A percentile compares a stretch with the other conserved stretches of the same genome.
Conservation (phyloP, 2,888 invertebrate genomes). For the Himalopsyche japonica region DNA sequence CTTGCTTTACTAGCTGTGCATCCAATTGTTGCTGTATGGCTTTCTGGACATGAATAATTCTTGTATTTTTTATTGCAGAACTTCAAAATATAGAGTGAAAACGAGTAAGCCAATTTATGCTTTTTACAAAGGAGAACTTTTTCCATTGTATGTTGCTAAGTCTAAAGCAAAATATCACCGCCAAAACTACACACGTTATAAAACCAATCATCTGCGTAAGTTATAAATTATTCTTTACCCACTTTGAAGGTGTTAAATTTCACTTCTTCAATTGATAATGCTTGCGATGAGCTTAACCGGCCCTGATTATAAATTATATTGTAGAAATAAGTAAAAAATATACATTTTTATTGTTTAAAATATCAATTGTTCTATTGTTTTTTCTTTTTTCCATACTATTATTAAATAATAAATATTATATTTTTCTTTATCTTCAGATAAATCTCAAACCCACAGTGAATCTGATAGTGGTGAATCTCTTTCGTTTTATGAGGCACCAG, state of each 20-base stretch:
- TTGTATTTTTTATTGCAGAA: not conserved
- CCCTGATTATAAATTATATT: no score
- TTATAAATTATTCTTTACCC: not conserved
- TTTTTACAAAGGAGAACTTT: conserved; percentile 19
- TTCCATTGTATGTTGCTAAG: conserved; percentile 16
- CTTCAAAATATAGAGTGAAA: not conserved
- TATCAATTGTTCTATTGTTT: no score
- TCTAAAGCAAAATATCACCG: not conserved
- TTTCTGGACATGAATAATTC: no score
- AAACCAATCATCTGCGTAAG: not conserved
- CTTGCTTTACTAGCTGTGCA: no score
- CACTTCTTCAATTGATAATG: no score
- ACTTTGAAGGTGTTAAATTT: no score
- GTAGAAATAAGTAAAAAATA: no score
- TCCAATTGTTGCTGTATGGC: no score
- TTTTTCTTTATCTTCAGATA: no score
- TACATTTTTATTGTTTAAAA: no score
- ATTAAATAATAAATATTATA: not conserved
- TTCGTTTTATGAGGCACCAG: not conserved
- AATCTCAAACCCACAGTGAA: no score
- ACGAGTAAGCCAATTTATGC: conserved; percentile 3
- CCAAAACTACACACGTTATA: not conserved
- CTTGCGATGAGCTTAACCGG: no score
- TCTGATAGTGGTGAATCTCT: not conserved
- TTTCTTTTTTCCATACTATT: not conserved